Conservation (phyloP, 2,888 invertebrate genomes). For the Hyppa rectilinea region DNA sequence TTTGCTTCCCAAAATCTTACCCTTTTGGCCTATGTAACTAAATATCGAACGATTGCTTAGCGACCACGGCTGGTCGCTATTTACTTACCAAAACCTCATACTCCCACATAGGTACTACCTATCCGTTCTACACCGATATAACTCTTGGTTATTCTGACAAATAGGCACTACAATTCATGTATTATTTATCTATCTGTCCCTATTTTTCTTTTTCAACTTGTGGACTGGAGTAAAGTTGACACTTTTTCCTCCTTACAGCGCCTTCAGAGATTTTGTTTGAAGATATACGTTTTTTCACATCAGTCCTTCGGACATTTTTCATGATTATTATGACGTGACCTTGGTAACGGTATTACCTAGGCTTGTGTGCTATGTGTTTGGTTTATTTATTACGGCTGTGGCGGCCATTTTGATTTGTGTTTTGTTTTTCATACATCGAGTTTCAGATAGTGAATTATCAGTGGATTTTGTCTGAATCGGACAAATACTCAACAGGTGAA, state of each 20-base stretch:
- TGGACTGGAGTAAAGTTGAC: slow-evolving; percentile 51
- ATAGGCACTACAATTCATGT: slow-evolving; percentile 71
- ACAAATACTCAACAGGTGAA: background rate
- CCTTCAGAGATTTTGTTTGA: slow-evolving; percentile 50
- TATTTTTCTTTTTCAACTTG: slow-evolving; percentile 75
- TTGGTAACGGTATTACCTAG: slow-evolving; percentile 41
- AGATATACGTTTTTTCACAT: slow-evolving; percentile 56
- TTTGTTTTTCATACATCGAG: slow-evolving; percentile 21
- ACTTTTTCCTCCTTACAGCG: slow-evolving; percentile 37
- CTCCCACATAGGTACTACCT: slow-evolving; percentile 14
- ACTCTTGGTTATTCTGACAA: slow-evolving; percentile 63
- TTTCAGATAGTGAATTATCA: background rate
- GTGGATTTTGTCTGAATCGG: background rate
- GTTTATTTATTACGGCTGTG: slow-evolving; percentile 46
- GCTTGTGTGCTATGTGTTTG: slow-evolving; percentile 13
- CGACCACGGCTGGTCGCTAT: slow-evolving; percentile 19
- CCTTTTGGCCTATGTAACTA: slow-evolving; percentile 17
- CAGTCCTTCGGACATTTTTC: slow-evolving; percentile 59
- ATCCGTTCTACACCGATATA: slow-evolving; percentile 42
- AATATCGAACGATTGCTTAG: slow-evolving; percentile 36
- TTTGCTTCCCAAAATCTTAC: slow-evolving; percentile 27
- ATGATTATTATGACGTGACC: slow-evolving; percentile 66
- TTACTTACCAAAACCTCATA: slow-evolving; percentile 32
- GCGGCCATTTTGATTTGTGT: slow-evolving; percentile 19
- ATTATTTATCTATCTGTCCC: slow-evolving; percentile 73